Percentiles rank a stretch among this genome's conserved stretches.
Conservation (phyloP, 2,797 vertebrate species). For the Stomatorhinus walkeri region DNA sequence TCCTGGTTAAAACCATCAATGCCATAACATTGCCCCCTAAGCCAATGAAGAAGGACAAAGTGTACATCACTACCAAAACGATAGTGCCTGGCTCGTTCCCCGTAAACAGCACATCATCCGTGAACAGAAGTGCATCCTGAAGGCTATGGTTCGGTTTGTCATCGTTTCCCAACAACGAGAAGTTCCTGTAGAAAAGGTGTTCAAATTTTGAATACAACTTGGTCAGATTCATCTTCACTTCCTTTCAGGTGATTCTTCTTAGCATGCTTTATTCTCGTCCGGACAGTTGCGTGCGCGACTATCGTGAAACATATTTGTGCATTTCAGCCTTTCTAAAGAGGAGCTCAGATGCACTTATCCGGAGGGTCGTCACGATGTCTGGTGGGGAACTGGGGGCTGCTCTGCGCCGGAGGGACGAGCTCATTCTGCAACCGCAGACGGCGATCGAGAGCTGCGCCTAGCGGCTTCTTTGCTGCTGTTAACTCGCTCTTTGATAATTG, state of each 20-base stretch:
- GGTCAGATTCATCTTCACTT: conserved; percentile 44
- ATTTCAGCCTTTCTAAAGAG: neutral
- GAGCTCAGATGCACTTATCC: neutral
- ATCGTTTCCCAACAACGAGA: conserved; percentile 38
- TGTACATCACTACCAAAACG: conserved; percentile 49
- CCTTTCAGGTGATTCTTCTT: conserved; percentile 9
- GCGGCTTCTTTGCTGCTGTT: neutral
- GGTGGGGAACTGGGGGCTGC: neutral
- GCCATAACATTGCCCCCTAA: conserved; percentile 54
- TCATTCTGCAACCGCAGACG: conserved; percentile 11
- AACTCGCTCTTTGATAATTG: neutral
- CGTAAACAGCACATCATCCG: conserved; percentile 48
- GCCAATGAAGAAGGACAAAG: conserved; percentile 48
- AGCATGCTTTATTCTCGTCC: neutral
- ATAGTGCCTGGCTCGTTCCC: conserved; percentile 55
- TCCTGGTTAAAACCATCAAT: conserved; percentile 45
- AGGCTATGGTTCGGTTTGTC: conserved; percentile 35
- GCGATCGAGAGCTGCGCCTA: conserved; percentile 10
- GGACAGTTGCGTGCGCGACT: neutral
- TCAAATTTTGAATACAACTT: conserved; percentile 39
- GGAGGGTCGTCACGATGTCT: conserved; percentile 9
- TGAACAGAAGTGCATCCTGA: conserved; percentile 34
- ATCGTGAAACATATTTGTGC: neutral
- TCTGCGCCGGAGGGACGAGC: neutral
- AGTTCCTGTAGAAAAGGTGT: conserved; percentile 40